These are phyloP conservation scores for Rhyacichthys aspro DNA, from an alignment of 2,797 vertebrate species.

Conservation along the genomic window DNA sequence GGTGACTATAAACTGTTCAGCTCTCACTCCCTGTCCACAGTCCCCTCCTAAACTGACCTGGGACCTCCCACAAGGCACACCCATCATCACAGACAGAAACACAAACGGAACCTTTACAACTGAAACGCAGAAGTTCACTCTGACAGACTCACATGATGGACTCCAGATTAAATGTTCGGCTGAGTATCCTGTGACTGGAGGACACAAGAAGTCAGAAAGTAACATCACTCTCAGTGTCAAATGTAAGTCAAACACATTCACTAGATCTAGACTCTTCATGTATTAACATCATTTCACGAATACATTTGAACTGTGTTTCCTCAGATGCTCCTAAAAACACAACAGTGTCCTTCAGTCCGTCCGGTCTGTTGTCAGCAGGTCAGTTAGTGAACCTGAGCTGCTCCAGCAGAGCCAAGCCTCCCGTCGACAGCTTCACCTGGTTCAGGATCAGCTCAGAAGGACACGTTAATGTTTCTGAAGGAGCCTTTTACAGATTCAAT, in stretches of 20 bases:
- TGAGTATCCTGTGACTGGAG: constrained; percentile 43
- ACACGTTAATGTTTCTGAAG: constrained; percentile 3
- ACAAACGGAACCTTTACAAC: constrained; percentile 32
- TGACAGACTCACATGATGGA: constrained; percentile 50
- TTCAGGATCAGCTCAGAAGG: constrained; percentile 23
- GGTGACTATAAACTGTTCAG: constrained; percentile 59
- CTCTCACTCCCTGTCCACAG: constrained; percentile 54
- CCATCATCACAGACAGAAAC: constrained; percentile 11
- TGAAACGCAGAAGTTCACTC: constrained; percentile 42
- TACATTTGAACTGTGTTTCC: constrained; percentile 3
- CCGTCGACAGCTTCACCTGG: constrained; percentile 57
- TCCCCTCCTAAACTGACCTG: constrained; percentile 12
- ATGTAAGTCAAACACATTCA: constrained; percentile 26
- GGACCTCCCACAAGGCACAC: background rate
- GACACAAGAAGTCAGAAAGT: constrained; percentile 6
- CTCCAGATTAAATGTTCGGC: constrained; percentile 50
- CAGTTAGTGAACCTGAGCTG: constrained; percentile 64
- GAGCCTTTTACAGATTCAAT: constrained; percentile 32
- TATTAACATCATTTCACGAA: background rate
- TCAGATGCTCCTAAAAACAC: constrained; percentile 64
- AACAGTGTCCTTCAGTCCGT: constrained; percentile 23
- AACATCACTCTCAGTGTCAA: constrained; percentile 26
- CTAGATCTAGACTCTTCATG: background rate
- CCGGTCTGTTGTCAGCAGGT: constrained; percentile 42
- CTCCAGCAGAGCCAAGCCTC: constrained; percentile 65